phyloP scores from a whole-genome alignment of 2,113 vertebrate genomes.

The Notarius lentiginosus region DNA sequence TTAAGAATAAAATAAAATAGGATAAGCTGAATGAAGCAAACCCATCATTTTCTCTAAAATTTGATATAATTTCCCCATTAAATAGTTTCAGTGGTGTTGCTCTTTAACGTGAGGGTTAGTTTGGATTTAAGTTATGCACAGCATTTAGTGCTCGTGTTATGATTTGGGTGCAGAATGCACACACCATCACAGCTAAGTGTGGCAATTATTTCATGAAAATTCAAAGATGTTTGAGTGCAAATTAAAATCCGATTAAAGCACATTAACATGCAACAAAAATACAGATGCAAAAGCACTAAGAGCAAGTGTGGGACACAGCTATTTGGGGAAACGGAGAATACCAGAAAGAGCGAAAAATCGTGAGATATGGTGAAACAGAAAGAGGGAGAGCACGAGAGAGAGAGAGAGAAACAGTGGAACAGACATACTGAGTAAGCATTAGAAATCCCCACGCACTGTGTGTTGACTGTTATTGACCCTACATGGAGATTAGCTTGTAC shows the following conservation, averaged over 20 bases:
- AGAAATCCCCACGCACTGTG: slow-evolving; percentile 54
- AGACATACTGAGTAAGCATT: slow-evolving; percentile 11
- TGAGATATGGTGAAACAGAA: not conserved
- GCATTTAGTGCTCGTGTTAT: not conserved
- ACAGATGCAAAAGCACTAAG: not conserved
- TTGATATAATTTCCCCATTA: not conserved
- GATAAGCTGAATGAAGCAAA: not conserved
- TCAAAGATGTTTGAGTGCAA: not conserved
- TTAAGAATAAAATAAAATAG: not conserved
- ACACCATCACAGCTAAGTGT: not conserved
- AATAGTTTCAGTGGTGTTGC: not conserved
- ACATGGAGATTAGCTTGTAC: slow-evolving; percentile 55
- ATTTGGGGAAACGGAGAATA: slow-evolving; percentile 20
- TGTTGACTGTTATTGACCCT: slow-evolving; percentile 61
- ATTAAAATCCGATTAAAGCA: not conserved
- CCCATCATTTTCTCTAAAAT: not conserved
- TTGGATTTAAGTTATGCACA: not conserved
- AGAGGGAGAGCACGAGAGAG: slow-evolving; percentile 50
- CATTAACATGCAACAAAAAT: not conserved
- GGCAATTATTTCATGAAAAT: not conserved
- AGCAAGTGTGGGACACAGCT: not conserved
- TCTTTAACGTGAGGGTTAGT: not conserved
- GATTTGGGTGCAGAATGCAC: not conserved
- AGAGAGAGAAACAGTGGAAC: not conserved
- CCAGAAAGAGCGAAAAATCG: slow-evolving; percentile 24